Conservation (phyloP, 2,113 vertebrate genomes). For the Clinocottus analis region DNA sequence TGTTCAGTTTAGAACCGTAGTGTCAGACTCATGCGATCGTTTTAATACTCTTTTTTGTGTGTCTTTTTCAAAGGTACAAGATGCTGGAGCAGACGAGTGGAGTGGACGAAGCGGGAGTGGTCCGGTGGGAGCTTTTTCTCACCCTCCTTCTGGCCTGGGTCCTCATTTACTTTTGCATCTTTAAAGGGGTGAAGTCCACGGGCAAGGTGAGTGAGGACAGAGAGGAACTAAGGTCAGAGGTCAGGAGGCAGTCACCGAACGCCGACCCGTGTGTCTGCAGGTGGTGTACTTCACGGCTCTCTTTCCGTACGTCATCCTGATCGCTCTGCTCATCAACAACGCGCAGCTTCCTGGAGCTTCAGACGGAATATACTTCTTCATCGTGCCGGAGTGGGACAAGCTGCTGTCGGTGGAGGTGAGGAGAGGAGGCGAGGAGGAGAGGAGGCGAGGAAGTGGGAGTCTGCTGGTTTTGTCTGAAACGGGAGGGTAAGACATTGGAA, state of each 20-base stretch:
- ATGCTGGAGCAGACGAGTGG: constrained; percentile 79
- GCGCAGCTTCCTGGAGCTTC: constrained; percentile 82
- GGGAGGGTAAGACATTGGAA: not conserved
- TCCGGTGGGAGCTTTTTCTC: constrained; percentile 82
- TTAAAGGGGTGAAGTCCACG: constrained; percentile 84
- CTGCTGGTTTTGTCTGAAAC: not conserved
- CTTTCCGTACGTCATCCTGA: constrained; percentile 83
- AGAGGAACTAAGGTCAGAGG: not conserved
- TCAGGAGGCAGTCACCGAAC: not conserved
- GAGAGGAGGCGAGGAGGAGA: not conserved
- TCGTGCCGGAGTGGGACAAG: constrained; percentile 80
- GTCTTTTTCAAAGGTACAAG: constrained; percentile 66
- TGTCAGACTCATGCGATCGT: not conserved
- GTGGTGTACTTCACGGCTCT: constrained; percentile 85
- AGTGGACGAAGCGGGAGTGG: constrained; percentile 71
- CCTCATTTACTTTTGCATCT: constrained; percentile 84
- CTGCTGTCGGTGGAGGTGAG: constrained; percentile 80
- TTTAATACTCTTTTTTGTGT: not conserved
- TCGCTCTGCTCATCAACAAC: constrained; percentile 84
- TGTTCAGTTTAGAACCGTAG: not conserved
- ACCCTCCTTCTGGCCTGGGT: constrained; percentile 82
- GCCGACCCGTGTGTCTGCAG: constrained; percentile 50
- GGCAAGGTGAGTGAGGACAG: constrained; percentile 76
- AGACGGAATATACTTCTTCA: constrained; percentile 81
- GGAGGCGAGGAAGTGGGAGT: not conserved